These are phyloP conservation scores for Colostygia pectinataria DNA, from an alignment of 2,888 invertebrate genomes.

Conservation along the genomic window DNA sequence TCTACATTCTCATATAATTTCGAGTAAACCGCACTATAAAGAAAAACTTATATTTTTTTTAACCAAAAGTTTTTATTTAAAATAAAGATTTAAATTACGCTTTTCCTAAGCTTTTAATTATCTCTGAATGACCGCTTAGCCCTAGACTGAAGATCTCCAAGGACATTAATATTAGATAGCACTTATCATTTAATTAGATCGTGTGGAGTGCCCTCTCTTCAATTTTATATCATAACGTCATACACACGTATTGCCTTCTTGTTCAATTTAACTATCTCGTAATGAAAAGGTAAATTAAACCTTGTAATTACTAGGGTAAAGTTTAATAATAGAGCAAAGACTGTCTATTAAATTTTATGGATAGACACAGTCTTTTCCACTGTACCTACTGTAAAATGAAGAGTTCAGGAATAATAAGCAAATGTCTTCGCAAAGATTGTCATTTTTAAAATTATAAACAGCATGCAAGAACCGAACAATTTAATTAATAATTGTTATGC, in stretches of 20 bases:
- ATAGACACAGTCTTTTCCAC: slow-evolving; percentile 13
- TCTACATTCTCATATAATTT: too few species aligned
- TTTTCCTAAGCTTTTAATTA: slow-evolving; percentile 27
- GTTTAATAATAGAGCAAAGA: slow-evolving; percentile 31
- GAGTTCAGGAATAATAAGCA: too few species aligned
- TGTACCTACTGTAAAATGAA: neutral
- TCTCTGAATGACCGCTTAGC: slow-evolving; percentile 32
- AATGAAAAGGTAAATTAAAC: slow-evolving; percentile 6
- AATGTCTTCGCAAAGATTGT: too few species aligned
- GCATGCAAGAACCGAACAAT: too few species aligned
- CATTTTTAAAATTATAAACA: too few species aligned
- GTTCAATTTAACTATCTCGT: slow-evolving; percentile 29
- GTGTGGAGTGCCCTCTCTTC: slow-evolving; percentile 74
- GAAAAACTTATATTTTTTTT: too few species aligned
- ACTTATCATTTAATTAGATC: slow-evolving; percentile 83
- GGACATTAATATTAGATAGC: slow-evolving; percentile 77
- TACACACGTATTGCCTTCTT: slow-evolving; percentile 77
- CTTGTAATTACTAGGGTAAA: slow-evolving; percentile 36
- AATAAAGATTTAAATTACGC: slow-evolving; percentile 3
- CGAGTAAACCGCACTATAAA: too few species aligned
- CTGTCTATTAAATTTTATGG: neutral
- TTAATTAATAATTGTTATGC: too few species aligned
- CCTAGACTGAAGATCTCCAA: slow-evolving; percentile 52
- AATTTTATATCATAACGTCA: slow-evolving; percentile 82
- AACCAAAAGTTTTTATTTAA: neutral